Percentiles rank a stretch among this genome's conserved stretches.
Conservation (phyloP, 2,113 vertebrate species). For the human region DNA sequence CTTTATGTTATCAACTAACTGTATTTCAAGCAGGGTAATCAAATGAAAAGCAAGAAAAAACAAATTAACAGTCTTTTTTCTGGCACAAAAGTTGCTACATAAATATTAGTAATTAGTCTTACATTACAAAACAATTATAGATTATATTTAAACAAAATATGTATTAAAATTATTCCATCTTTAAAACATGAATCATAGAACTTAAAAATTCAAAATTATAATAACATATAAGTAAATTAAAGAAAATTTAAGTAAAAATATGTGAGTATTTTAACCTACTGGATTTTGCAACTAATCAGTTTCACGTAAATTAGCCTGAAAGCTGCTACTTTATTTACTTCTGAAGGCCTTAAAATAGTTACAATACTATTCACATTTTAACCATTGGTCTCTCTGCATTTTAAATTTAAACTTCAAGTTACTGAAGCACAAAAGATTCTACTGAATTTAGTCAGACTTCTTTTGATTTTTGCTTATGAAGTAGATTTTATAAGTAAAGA, state of each 20-base stretch:
- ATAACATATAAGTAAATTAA: not conserved
- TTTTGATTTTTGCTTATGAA: conserved; percentile 64
- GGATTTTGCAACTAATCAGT: not conserved
- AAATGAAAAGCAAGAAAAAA: not conserved
- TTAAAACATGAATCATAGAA: conserved; percentile 29
- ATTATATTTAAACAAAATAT: conserved; percentile 52
- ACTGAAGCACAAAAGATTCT: conserved; percentile 26
- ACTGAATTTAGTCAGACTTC: conserved; percentile 9
- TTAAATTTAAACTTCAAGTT: conserved; percentile 54
- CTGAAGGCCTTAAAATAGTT: not conserved
- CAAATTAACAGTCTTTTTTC: not conserved
- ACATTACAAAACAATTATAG: not conserved
- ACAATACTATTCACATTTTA: not conserved
- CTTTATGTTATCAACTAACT: conserved; percentile 30
- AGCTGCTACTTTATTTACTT: not conserved
- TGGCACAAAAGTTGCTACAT: not conserved
- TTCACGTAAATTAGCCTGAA: not conserved
- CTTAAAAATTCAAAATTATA: not conserved
- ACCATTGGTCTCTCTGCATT: conserved; percentile 43
- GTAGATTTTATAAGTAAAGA: conserved; percentile 90
- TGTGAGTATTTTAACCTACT: conserved; percentile 6
- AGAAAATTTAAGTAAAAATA: conserved; percentile 52
- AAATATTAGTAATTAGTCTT: not conserved
- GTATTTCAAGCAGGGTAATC: not conserved
- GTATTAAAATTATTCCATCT: not conserved